Conservation (phyloP, 2,888 invertebrate species). For the Linyphia triangularis region DNA sequence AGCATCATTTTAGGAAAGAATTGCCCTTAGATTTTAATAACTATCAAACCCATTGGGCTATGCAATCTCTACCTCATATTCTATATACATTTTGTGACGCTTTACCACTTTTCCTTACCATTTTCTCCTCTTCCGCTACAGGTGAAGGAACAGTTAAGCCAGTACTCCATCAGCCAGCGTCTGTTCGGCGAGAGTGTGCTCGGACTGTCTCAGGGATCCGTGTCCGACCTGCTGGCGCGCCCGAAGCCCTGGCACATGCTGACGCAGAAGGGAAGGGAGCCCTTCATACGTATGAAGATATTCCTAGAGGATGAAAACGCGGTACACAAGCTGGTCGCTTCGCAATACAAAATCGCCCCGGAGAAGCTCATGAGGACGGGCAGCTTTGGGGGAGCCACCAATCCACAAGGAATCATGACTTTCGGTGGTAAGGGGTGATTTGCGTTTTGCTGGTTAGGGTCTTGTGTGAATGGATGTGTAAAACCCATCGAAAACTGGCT, state of each 20-base stretch:
- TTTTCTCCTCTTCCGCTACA: slow-evolving; percentile 77
- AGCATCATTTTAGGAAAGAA: no score
- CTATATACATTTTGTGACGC: no score
- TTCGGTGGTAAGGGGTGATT: slow-evolving; percentile 47
- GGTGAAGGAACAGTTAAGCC: slow-evolving; percentile 95
- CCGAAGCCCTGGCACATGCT: slow-evolving; percentile 99
- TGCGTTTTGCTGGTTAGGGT: no score
- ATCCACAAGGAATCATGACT: slow-evolving; percentile 60
- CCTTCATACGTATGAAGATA: slow-evolving; percentile 98
- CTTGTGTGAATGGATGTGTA: no score
- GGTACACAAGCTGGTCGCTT: slow-evolving; percentile 95
- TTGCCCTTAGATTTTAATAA: no score
- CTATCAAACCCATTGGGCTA: no score
- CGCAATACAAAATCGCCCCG: slow-evolving; percentile 98
- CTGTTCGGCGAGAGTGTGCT: slow-evolving; percentile 99
- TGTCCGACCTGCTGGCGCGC: slow-evolving; percentile 96
- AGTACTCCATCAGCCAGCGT: slow-evolving; percentile 98
- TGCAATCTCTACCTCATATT: no score
- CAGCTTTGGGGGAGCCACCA: slow-evolving; percentile 76
- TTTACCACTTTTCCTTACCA: no score
- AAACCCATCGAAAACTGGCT: no score
- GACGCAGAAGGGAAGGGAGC: slow-evolving; percentile 97
- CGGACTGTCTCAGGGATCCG: slow-evolving; percentile 96
- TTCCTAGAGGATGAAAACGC: slow-evolving; percentile 97
- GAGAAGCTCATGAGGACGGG: slow-evolving; percentile 96